Conservation (phyloP, 2,888 invertebrate genomes). For the Ceraclea dissimilis region DNA sequence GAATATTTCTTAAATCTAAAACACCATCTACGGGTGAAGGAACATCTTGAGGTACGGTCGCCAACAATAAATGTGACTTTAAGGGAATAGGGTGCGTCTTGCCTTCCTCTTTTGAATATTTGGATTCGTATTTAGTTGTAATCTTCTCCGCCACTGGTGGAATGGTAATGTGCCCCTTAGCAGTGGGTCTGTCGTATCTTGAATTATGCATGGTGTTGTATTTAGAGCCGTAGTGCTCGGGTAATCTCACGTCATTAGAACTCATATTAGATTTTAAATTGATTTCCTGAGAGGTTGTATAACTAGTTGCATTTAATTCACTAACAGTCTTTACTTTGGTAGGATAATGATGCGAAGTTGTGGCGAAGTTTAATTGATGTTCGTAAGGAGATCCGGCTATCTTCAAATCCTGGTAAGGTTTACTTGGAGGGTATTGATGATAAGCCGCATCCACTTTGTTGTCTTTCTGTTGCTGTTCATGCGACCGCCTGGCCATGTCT, state of each 20-base stretch:
- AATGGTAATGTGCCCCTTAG: constrained; percentile 21
- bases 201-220: constrained; percentile 19
- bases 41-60: constrained; percentile 12
- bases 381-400: constrained; percentile 21
- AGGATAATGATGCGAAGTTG: constrained; percentile 20
- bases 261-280: constrained; percentile 22
- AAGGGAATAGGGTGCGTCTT: constrained; percentile 22
- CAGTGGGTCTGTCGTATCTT: constrained; percentile 19
- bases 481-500: constrained; percentile 17
- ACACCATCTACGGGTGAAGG: constrained; percentile 23
- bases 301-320: constrained; percentile 22
- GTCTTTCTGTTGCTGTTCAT: constrained; percentile 16
- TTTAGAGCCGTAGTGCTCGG: constrained; percentile 19
- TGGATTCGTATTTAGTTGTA: constrained; percentile 13
- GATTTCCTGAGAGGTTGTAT: constrained; percentile 17
- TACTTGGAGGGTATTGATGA: constrained; percentile 17
- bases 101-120: constrained; percentile 19
- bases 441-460: constrained; percentile 13
- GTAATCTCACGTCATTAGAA: constrained; percentile 9
- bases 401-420: constrained; percentile 23
- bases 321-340: constrained; percentile 26
- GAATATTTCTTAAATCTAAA: constrained; percentile 24
- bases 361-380: constrained; percentile 23
- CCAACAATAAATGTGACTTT: constrained; percentile 21
- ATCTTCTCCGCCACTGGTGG: constrained; percentile 20